Evolutionary conservation across 2,113 vertebrate species (phyloP), one percentile per base, ranked within the genome.

Genomic region (Antennarius striatus): DNA sequence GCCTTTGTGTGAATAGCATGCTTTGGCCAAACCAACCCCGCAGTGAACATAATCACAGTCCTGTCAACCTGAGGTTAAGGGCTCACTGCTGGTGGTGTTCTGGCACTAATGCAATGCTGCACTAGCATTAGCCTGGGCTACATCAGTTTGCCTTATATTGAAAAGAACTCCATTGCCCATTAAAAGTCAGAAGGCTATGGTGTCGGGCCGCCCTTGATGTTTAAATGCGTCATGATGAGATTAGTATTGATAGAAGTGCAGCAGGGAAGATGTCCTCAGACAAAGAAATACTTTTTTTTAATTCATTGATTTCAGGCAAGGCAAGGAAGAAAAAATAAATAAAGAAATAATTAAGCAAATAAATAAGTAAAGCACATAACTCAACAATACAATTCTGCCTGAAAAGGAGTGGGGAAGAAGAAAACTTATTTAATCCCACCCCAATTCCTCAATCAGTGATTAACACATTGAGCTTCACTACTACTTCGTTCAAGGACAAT

Each of bases 221-320:
- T 80, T 87, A 83, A 91, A 88, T 88, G 81, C 90, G 76, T 87
- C 83, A 81, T 79, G 22, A 2, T 22, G 22, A 22, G 22, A 22
- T 22, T 22, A 22, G 86, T 91, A 89, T 88, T 91, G 83, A 88
- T 82, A 86, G 83, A 79, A 5, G 48, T 85, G 81, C 79, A 66
- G 79, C 63, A 17, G 69, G 56, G 73, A 85, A 73, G 46, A 68
- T 80, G 84, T 42, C 51, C 68, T 85, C 79, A 81, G 79, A 90
- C 88, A 89, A 88, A 88, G 86, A 85, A 88, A 84, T 79, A 70
- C 85, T 87, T 86, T 89, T 91, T 91, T 85, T 80, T 84, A 22
- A 22, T 22, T 22, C 22, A 22, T 1, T 22, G 1, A 22, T 22
- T 22, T 22, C 22, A 22, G 22, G 22, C 22, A 22, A 22, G 22